These are phyloP conservation scores for Epizoanthus illoricatus DNA, from an alignment of 92 coral and sea anemone species.

Conservation along the genomic window DNA sequence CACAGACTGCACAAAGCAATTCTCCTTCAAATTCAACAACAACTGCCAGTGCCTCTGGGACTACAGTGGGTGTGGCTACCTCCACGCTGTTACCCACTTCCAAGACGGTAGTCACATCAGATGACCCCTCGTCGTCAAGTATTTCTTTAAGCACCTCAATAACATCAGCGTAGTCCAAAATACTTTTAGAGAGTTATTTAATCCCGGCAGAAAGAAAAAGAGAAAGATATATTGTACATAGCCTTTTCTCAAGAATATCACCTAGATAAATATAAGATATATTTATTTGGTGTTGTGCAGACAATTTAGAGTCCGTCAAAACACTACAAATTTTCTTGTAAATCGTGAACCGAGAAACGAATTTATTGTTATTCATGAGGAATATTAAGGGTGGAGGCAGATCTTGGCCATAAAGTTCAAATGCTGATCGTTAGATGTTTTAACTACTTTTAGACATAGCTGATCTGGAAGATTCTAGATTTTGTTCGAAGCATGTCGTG, in stretches of 20 bases:
- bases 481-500: too few species aligned
- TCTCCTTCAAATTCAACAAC: slow-evolving; percentile 7
- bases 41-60: neutral
- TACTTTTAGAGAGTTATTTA: slow-evolving; percentile 39
- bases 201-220: slow-evolving; percentile 4
- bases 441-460: too few species aligned
- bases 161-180: slow-evolving; percentile 24
- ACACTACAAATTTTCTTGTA: slow-evolving; percentile 5
- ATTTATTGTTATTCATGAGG: slow-evolving; percentile 27
- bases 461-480: too few species aligned
- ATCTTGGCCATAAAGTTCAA: too few species aligned
- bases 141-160: slow-evolving; percentile 36
- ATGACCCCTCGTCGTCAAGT: slow-evolving; percentile 23
- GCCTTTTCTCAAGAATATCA: slow-evolving; percentile 32
- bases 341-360: slow-evolving; percentile 8
- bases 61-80: neutral
- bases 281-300: slow-evolving; percentile 39
- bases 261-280: slow-evolving; percentile 40
- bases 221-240: slow-evolving; percentile 38
- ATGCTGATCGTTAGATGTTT: too few species aligned
- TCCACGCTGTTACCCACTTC: neutral
- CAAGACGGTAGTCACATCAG: slow-evolving; percentile 15
- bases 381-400: neutral
- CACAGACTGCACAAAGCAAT: slow-evolving; percentile 2
- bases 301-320: slow-evolving; percentile 18